Conservation (phyloP, 1,140 invertebrate species). For the Brachionus asplanchnoidis region DNA sequence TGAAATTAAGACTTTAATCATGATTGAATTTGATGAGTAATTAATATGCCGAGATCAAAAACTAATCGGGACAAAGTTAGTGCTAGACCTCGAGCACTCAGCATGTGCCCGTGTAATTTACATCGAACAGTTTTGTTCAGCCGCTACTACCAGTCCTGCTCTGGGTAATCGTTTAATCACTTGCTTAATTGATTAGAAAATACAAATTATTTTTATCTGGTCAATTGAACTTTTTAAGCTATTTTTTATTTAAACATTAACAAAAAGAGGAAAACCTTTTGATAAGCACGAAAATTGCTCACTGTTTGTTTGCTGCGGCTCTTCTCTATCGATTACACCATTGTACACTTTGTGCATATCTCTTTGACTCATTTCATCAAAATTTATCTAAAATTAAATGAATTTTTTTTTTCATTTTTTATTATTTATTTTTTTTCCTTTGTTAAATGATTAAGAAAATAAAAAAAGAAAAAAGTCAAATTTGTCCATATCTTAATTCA, state of each 20-base stretch:
- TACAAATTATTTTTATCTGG: conserved; percentile 26
- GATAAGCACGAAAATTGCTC: conserved; percentile 10
- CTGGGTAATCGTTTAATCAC: not conserved
- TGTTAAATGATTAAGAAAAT: no score
- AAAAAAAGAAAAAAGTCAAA: no score
- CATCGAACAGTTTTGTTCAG: not conserved
- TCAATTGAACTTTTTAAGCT: conserved; percentile 20
- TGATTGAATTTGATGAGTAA: conserved; percentile 36
- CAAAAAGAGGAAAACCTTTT: conserved; percentile 29
- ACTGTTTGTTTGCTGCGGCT: not conserved
- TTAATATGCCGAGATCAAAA: conserved; percentile 10
- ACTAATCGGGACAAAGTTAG: not conserved
- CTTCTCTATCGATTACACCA: not conserved
- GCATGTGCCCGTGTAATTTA: not conserved
- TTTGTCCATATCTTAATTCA: no score
- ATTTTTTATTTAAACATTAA: not conserved
- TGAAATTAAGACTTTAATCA: conserved; percentile 21
- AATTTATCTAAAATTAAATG: not conserved
- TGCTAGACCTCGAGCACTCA: not conserved
- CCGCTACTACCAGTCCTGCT: not conserved
- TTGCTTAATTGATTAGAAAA: conserved; percentile 15
- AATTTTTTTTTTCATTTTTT: no score
- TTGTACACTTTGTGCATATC: not conserved
- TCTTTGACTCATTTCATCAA: not conserved
- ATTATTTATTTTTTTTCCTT: no score